A percentile compares a stretch with the other conserved stretches of the same genome.
phyloP scores from a whole-genome alignment of 1,140 invertebrate species.

The Linepithema humile region DNA sequence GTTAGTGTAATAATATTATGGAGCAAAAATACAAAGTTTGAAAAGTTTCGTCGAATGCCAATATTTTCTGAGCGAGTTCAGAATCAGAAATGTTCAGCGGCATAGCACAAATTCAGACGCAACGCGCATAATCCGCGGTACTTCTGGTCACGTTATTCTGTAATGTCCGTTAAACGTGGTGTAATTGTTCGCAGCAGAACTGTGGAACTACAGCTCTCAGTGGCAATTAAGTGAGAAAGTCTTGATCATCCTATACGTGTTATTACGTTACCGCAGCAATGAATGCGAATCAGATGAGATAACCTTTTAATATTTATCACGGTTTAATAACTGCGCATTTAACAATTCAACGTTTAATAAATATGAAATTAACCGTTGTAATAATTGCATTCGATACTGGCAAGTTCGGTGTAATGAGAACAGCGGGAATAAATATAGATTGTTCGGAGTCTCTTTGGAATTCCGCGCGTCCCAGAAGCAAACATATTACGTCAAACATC shows the following conservation, averaged over 20 bases:
- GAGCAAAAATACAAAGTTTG: neutral
- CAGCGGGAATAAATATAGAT: neutral
- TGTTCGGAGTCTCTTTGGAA: neutral
- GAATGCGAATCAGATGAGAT: neutral
- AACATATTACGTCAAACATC: conserved; percentile 10
- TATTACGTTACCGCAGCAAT: neutral
- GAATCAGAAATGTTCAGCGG: conserved; percentile 13
- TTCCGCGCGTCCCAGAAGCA: neutral
- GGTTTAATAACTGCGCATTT: no score
- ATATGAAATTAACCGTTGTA: neutral
- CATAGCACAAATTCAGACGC: conserved; percentile 33
- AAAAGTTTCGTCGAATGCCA: conserved; percentile 1
- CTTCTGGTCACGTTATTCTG: conserved; percentile 37
- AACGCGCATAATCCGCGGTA: conserved; percentile 39
- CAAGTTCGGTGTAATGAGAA: neutral
- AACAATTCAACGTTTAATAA: neutral
- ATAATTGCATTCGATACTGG: neutral
- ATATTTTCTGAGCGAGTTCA: conserved; percentile 38
- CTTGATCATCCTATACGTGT: conserved; percentile 15
- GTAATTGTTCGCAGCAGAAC: conserved; percentile 37
- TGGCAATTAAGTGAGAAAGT: conserved; percentile 39
- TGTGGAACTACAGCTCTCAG: neutral
- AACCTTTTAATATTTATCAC: conserved; percentile 6
- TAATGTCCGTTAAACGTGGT: conserved; percentile 32
- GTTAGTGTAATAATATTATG: neutral